Conservation (phyloP, 2,888 invertebrate genomes). For the Acrobasis consociella region DNA sequence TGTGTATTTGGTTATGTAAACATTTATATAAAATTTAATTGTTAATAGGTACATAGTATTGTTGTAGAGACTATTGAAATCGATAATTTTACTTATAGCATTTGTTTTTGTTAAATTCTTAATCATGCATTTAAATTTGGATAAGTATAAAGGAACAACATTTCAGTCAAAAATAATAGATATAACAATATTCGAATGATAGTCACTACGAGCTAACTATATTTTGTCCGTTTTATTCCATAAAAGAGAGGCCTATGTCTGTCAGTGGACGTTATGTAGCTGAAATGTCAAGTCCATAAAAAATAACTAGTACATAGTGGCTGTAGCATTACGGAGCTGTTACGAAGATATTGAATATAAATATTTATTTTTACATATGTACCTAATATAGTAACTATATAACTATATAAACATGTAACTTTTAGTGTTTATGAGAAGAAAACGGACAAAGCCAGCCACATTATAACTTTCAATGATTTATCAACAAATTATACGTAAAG, state of each 20-base stretch:
- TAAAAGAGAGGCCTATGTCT: too few species aligned
- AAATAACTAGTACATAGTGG: neutral
- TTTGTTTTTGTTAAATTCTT: conserved; percentile 25
- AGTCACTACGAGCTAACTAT: conserved; percentile 1
- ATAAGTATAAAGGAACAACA: conserved; percentile 40
- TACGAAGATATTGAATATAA: too few species aligned
- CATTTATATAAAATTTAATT: conserved; percentile 1
- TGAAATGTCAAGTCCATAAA: too few species aligned
- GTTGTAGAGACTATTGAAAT: neutral
- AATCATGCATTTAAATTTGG: conserved; percentile 1
- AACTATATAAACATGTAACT: too few species aligned
- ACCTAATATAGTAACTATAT: too few species aligned
- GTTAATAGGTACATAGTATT: neutral
- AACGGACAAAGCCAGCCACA: conserved; percentile 6
- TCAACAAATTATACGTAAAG: conserved; percentile 29
- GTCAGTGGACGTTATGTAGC: too few species aligned
- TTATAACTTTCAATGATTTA: neutral
- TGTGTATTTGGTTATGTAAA: neutral
- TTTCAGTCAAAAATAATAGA: conserved; percentile 47
- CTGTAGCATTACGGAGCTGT: too few species aligned
- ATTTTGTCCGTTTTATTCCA: conserved; percentile 15
- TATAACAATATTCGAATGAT: conserved; percentile 28
- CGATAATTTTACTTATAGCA: conserved; percentile 37
- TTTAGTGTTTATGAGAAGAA: conserved; percentile 5
- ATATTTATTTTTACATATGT: too few species aligned